Base-by-base conservation (phyloP, 2,113 vertebrate genomes). In the Abramis brama region DNA sequence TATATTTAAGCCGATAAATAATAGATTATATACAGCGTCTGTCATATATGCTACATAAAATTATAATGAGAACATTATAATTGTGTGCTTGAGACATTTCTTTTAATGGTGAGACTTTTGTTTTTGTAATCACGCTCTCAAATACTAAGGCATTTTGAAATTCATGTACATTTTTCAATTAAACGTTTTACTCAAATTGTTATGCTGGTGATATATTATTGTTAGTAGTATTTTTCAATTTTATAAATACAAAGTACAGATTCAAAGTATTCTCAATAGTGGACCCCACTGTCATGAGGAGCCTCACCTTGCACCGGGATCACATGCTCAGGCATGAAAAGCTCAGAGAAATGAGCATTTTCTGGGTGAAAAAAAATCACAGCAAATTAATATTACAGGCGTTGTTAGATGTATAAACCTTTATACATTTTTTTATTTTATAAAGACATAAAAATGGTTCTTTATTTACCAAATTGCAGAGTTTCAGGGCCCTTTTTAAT, bases 231-330 rank as follows among this genome's bases (percentile, higher is more conserved):
- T 2, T 19, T 19, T 64, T 27, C n/a, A 66, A 33, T 66, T 8
- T 30, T 17, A 66, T 27, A 7, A 66, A 66, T 33, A 6, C 25
- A 66, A 66, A 66, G 27, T 15, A 17, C 27, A 25, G 39, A 74
- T 2, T 0, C 39, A 55, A 55, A 55, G 17, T 19, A 3, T 45
- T 13, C 5, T 25, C 11, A 17, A 27, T 33, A 66, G 64, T 66
- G 27, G 27, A 33, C 2, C 62, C 15, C 27, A 66, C 2, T 33
- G 64, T 50, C 27, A 43, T 23, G 23, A 62, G 39, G 39, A 74
- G n/a, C 13, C 64, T 82, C 30, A 90, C 87, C 89, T 88, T 39
- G 87, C 36, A 33, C 59, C 25, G 66, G 79, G 8, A 57, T 11
- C 4, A 64, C 15, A 62, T 1, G 33, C 4, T 80, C 62, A 39